Conservation (phyloP, 2,888 invertebrate genomes). For the Cosmia pyralina region DNA sequence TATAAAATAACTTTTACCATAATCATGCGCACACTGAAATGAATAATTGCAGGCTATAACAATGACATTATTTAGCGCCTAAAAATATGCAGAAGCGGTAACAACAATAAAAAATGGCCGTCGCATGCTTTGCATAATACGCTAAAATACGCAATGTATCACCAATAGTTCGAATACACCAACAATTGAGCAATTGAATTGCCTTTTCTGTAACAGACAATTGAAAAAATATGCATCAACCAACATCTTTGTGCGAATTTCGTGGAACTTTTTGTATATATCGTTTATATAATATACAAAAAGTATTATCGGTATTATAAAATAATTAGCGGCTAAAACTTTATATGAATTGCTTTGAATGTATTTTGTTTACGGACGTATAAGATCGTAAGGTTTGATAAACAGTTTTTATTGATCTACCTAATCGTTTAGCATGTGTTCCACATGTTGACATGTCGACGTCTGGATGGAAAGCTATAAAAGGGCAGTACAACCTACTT, state of each 20-base stretch:
- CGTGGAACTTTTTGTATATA: not conserved
- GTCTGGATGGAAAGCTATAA: constrained; percentile 49
- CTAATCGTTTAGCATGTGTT: constrained; percentile 62
- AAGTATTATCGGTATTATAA: too few species aligned
- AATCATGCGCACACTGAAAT: not conserved
- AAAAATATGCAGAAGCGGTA: not conserved
- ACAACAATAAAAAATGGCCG: not conserved
- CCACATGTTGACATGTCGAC: constrained; percentile 55
- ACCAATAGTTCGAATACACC: not conserved
- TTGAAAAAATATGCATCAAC: not conserved
- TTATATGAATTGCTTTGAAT: not conserved
- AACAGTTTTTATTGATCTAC: constrained; percentile 71
- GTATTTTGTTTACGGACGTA: constrained; percentile 52
- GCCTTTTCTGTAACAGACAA: not conserved
- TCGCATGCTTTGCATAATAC: not conserved
- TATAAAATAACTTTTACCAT: constrained; percentile 9
- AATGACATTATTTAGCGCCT: constrained; percentile 4
- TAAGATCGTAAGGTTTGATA: constrained; percentile 52
- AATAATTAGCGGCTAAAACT: too few species aligned
- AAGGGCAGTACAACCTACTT: constrained; percentile 39
- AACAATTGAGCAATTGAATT: constrained; percentile 2
- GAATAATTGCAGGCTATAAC: not conserved
- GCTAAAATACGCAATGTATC: not conserved
- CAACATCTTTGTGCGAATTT: not conserved
- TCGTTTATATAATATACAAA: too few species aligned